Evolutionary conservation across 1,140 invertebrate genomes (phyloP), one percentile per base, ranked within the genome.

Genomic region (Eufriesea mexicana): DNA sequence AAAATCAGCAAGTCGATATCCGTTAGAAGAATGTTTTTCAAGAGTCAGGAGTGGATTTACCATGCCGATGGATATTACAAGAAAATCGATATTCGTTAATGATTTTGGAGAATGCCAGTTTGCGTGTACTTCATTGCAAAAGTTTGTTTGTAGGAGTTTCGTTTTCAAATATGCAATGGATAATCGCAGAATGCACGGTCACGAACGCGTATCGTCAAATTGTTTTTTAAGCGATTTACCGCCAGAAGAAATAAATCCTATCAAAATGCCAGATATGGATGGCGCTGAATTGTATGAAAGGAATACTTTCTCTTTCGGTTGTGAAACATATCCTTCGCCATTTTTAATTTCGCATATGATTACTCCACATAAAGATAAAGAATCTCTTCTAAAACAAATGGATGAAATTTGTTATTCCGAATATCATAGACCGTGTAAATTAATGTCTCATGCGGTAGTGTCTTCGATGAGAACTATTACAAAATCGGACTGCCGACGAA

Each of bases 301-400:
- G 64, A 97, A 96, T 0, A 97, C 97, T 90, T 97, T 96, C 85
- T 97, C 97, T 0, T 95, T 96, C 71, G 97, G 97, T 2, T 97
- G 97, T 84, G 97, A 97, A 91, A 10, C 23, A 1, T 42, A 67
- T 42, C 20, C 35, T 47, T 25, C 12, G 2, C 16, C 73, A 9
- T 18, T 28, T 12, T 25, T 70, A 8, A 25, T 57, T 4, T 16
- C 42, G 4, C 47, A 28, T 6, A 12, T 14, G 8, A 10, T 51
- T 16, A 6, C 8, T 18, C 5, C 20, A 1, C 42, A 76, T 10
- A 35, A 35, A 35, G 45, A 59, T 9, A 57, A 57, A 14, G 20
- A n/a, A 49, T 35, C 45, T 9, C 12, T 9, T 25, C 20, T 16
- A 0, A 7, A 7, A 2, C 28, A n/a, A 5, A 49, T 25, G 42